phyloP scores from a whole-genome alignment of 2,888 invertebrate genomes.

The Steromphala cineraria region DNA sequence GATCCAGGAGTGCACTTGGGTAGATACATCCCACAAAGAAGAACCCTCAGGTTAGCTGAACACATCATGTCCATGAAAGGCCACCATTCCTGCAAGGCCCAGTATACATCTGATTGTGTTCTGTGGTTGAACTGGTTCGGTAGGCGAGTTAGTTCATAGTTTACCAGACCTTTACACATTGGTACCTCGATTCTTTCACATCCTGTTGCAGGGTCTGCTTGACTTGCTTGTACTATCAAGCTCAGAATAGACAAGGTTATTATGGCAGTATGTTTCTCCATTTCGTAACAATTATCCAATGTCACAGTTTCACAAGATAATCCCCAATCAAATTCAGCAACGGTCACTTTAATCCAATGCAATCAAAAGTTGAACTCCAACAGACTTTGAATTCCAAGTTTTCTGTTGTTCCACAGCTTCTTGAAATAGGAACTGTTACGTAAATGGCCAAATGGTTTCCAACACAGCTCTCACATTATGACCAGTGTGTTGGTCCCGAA shows the following conservation, averaged over 20 bases:
- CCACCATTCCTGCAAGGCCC: constrained; percentile 62
- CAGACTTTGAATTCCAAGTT: too few species aligned
- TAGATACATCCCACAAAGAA: constrained; percentile 59
- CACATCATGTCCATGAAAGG: constrained; percentile 63
- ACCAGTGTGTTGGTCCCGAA: too few species aligned
- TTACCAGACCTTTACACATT: constrained; percentile 61
- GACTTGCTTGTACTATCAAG: background rate
- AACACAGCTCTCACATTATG: too few species aligned
- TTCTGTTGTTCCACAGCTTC: too few species aligned
- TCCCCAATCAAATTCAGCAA: too few species aligned
- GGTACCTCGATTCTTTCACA: constrained; percentile 45
- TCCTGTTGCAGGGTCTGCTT: background rate
- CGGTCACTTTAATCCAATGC: too few species aligned
- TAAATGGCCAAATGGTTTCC: too few species aligned
- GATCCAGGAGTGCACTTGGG: constrained; percentile 50
- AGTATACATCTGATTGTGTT: constrained; percentile 57
- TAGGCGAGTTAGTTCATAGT: constrained; percentile 57
- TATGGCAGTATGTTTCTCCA: background rate
- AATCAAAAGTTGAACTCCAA: too few species aligned
- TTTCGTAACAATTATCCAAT: background rate
- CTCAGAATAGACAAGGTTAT: background rate
- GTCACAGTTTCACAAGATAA: background rate
- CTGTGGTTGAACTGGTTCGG: constrained; percentile 57
- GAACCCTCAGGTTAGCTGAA: constrained; percentile 58
- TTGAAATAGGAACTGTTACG: too few species aligned